Evolutionary conservation across 2,113 vertebrate species (phyloP), one percentile per base, ranked within the genome.

Genomic region (Phycodurus eques): DNA sequence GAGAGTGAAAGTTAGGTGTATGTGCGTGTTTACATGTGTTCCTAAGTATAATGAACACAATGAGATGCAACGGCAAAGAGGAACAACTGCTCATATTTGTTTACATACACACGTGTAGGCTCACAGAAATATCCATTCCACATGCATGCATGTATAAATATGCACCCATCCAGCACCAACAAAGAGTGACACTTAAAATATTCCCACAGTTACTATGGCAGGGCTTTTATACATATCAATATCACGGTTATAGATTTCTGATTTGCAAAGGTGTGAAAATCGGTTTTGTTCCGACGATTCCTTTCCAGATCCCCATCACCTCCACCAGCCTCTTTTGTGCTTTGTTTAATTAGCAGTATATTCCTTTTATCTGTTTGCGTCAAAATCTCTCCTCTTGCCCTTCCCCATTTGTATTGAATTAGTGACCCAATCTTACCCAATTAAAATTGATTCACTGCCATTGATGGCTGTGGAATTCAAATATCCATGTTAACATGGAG

Each of bases 181-280:
- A 85, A 82, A 85, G 70, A 83, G 63, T 72, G 70, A 73, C 75
- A 85, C 86, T 88, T 88, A 88, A 91, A 91, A 92, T 90, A 90
- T 72, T 75, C 70, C 65, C 73, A 73, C 79, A 80, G 89, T 91
- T 88, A 85, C 89, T 84, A 89, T 88, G 89, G 87, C 78, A 84
- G 70, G 51, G 60, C 60, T 63, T 88, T 88, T 90, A 90, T 88
- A 88, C 90, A 92, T 91, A 88, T 74, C 70, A 49, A n/a, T 71
- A 83, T 88, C 79, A 83, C 71, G 75, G 77, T 74, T 79, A 82
- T 85, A 83, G 75, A 85, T 82, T 27, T 27, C 27, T 27, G 27
- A 27, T 27, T 27, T 27, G 27, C 27, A 27, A 27, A 27, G 57
- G 62, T 53, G 60, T 47, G 63, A 56, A 78, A 53, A 9, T 64